Evolutionary conservation across 2,888 invertebrate genomes (phyloP), one percentile per base, ranked within the genome.

Genomic region (Timema podura): DNA sequence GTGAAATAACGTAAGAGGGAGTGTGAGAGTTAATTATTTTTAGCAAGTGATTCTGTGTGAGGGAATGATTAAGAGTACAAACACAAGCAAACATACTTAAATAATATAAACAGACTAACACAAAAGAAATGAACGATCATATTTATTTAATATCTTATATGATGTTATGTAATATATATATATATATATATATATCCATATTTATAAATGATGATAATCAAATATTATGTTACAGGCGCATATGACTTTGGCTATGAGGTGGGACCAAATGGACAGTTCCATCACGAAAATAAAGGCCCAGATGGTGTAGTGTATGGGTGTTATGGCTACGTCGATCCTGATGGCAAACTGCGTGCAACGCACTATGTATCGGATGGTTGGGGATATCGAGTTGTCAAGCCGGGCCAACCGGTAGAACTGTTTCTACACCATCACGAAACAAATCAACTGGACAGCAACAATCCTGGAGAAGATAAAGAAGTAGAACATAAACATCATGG

Each of bases 241-340:
- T 91, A 91, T 79, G 89, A 89, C 77, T 92, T 90, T 79, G 91
- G 91, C 72, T 92, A 91, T 79, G 90, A 91, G 78, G 87, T 91
- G 68, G 89, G 88, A 70, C 88, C 89, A 5, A 87, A 88, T 77
- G 89, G 89, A 57, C 91, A 91, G 81, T 92, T 91, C 79, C 91
- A 91, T 79, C 91, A 91, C 78, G 91, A 92, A 81, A 88, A 85
- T 71, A 86, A 89, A 70, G 91, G 90, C 6, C 88, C 90, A 0
- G 91, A 91, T 76, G 89, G 89, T 30, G 89, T 91, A 16, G 91
- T 91, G 0, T 91, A 91, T 76, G 92, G 92, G 74, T 92, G 92
- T 79, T 92, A 91, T 76, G 92, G 92, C 47, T 89, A 89, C 80
- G 85, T 91, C 57, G 90, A 91, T 79, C 87, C 90, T 0, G 86